Conservation (phyloP, 1,140 invertebrate genomes). For the Drosophila pachea region DNA sequence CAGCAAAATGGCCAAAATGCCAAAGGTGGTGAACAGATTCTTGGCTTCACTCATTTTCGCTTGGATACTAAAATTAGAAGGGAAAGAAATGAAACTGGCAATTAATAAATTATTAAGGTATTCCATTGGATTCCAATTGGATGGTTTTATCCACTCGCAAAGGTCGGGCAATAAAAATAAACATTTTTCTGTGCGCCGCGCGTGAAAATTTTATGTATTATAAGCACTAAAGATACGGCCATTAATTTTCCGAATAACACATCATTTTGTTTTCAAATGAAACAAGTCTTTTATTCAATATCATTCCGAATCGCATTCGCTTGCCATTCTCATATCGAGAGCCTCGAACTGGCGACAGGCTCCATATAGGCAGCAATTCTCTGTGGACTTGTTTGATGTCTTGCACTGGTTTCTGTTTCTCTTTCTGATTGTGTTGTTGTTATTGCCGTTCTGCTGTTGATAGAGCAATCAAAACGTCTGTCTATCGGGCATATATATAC, state of each 20-base stretch:
- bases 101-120: slow-evolving; percentile 32
- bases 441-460: slow-evolving; percentile 27
- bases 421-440: neutral
- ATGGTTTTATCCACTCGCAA: slow-evolving; percentile 22
- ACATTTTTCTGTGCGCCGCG: slow-evolving; percentile 22
- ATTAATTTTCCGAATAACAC: slow-evolving; percentile 59
- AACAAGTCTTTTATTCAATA: slow-evolving; percentile 41
- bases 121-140: slow-evolving; percentile 4
- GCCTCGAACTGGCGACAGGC: slow-evolving; percentile 13
- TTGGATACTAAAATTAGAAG: slow-evolving; percentile 38
- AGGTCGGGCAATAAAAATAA: slow-evolving; percentile 42
- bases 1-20: slow-evolving; percentile 69
- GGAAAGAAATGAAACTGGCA: slow-evolving; percentile 1
- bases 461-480: slow-evolving; percentile 44
- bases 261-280: slow-evolving; percentile 69
- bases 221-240: slow-evolving; percentile 52
- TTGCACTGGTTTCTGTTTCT: slow-evolving; percentile 4
- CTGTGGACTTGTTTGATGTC: slow-evolving; percentile 41
- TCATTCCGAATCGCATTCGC: slow-evolving; percentile 15
- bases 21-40: slow-evolving; percentile 72
- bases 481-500: slow-evolving; percentile 20
- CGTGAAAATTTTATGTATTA: slow-evolving; percentile 58
- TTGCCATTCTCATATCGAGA: slow-evolving; percentile 34
- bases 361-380: neutral
- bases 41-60: slow-evolving; percentile 68